A percentile compares a stretch with the other conserved stretches of the same genome.
Conservation (phyloP, 2,113 vertebrate genomes). For the Pseudonaja textilis region DNA sequence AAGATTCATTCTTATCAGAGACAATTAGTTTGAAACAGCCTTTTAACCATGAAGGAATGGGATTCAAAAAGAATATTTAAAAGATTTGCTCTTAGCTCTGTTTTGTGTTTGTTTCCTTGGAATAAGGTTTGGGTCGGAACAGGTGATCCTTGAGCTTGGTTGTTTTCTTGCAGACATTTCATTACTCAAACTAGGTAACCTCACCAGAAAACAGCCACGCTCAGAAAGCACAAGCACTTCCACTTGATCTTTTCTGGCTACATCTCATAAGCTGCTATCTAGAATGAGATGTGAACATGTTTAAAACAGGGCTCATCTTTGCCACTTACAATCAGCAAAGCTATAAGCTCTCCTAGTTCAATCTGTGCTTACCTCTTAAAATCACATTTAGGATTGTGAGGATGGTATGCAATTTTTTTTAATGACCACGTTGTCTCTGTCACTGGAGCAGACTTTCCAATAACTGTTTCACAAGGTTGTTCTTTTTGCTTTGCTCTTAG, state of each 20-base stretch:
- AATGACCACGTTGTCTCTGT: neutral
- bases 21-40: too few species aligned
- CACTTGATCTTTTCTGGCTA: neutral
- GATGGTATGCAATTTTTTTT: neutral
- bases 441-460: too few species aligned
- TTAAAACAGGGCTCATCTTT: slow-evolving; percentile 9
- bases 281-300: neutral
- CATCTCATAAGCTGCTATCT: neutral
- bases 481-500: neutral
- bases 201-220: neutral
- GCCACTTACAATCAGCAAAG: neutral
- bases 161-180: neutral
- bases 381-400: neutral
- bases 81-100: too few species aligned
- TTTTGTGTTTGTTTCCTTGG: too few species aligned
- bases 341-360: neutral
- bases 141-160: neutral
- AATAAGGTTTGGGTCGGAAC: too few species aligned
- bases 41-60: too few species aligned
- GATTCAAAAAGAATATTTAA: too few species aligned
- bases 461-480: neutral
- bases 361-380: neutral
- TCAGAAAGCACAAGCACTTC: neutral
- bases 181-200: neutral
- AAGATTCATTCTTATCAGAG: too few species aligned